A percentile compares a stretch with the other conserved stretches of the same genome.
phyloP scores from a whole-genome alignment of 2,888 invertebrate species.

The Ligdia adustata region DNA sequence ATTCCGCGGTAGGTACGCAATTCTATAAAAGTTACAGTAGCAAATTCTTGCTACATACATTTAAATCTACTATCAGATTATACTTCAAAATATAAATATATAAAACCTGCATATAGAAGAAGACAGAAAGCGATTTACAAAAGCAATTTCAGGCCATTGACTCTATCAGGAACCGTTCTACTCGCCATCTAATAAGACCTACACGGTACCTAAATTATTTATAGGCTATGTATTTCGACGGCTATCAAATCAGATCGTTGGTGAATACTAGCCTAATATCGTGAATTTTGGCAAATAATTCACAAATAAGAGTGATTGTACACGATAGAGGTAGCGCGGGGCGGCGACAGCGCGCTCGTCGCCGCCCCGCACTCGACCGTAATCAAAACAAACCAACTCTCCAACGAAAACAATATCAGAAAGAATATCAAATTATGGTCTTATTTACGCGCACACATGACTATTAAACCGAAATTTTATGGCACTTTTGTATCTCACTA shows the following conservation, averaged over 20 bases:
- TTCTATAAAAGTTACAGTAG: too few species aligned
- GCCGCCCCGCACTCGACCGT: slow-evolving; percentile 44
- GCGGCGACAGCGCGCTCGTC: slow-evolving; percentile 63
- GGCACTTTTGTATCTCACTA: slow-evolving; percentile 7
- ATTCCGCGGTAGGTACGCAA: too few species aligned
- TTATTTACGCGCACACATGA: slow-evolving; percentile 23
- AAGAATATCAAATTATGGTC: slow-evolving; percentile 27
- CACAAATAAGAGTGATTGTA: slow-evolving; percentile 56
- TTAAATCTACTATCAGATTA: too few species aligned
- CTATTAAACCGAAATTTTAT: slow-evolving; percentile 10
- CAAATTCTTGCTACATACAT: too few species aligned
- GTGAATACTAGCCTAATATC: slow-evolving; percentile 44
- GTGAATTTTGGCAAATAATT: slow-evolving; percentile 54
- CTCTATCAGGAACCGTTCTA: slow-evolving; percentile 7
- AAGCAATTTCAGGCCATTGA: slow-evolving; percentile 22
- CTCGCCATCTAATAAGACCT: slow-evolving; percentile 5
- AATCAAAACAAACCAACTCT: slow-evolving; percentile 53
- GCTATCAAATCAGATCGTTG: slow-evolving; percentile 34
- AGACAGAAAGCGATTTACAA: slow-evolving; percentile 2
- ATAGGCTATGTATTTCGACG: slow-evolving; percentile 23
- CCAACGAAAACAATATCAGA: slow-evolving; percentile 43
- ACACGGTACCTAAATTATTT: slow-evolving; percentile 21
- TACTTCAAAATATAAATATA: too few species aligned
- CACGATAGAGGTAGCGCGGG: slow-evolving; percentile 53
- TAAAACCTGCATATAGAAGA: too few species aligned